Conservation (phyloP, 2,888 invertebrate genomes). For the Drosophila falleni region DNA sequence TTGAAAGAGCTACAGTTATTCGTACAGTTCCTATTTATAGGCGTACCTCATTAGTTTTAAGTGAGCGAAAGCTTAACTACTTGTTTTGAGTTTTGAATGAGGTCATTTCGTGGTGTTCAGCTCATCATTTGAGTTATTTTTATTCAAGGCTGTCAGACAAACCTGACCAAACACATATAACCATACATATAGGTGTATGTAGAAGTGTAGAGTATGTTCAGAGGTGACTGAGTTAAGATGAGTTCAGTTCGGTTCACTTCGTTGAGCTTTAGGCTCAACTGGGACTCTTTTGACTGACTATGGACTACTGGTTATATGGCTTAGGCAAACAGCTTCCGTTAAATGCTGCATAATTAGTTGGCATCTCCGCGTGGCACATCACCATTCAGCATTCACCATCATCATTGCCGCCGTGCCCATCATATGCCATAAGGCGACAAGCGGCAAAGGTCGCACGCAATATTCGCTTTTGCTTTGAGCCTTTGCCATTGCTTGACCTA, state of each 20-base stretch:
- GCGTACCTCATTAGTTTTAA: conserved; percentile 78
- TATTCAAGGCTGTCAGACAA: conserved; percentile 72
- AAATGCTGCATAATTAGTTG: conserved; percentile 78
- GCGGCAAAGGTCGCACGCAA: conserved; percentile 78
- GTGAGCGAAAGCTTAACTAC: conserved; percentile 79
- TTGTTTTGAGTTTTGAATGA: conserved; percentile 80
- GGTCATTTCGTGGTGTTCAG: conserved; percentile 71
- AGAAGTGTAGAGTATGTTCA: conserved; percentile 26
- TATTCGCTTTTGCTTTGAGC: conserved; percentile 39
- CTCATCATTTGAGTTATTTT: conserved; percentile 77
- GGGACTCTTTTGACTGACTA: conserved; percentile 12
- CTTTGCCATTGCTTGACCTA: conserved; percentile 67
- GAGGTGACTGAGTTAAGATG: conserved; percentile 25
- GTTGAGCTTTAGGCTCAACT: conserved; percentile 41
- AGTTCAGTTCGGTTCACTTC: conserved; percentile 52
- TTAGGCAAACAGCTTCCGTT: conserved; percentile 79
- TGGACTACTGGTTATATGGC: conserved; percentile 46
- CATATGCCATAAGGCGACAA: conserved; percentile 63
- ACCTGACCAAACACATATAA: conserved; percentile 39
- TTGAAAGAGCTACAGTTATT: conserved; percentile 28
- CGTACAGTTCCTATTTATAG: conserved; percentile 68
- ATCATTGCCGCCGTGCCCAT: conserved; percentile 37
- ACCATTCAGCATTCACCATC: conserved; percentile 21
- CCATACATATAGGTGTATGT: conserved; percentile 5
- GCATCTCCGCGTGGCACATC: conserved; percentile 60